These are phyloP conservation scores for Steromphala cineraria DNA, from an alignment of 2,888 invertebrate genomes.

Conservation along the genomic window DNA sequence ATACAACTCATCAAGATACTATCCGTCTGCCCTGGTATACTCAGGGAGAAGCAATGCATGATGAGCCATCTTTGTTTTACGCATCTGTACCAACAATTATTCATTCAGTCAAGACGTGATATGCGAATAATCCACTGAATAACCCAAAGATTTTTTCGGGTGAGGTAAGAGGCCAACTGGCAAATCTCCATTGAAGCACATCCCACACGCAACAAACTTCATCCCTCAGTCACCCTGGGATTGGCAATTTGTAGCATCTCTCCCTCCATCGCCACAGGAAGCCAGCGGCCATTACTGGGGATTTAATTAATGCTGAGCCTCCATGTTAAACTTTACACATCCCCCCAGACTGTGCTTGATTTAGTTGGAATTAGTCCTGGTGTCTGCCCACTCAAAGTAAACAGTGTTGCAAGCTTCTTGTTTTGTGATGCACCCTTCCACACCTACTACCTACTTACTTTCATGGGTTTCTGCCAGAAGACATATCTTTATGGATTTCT, in stretches of 20 bases:
- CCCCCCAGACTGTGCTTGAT: not conserved
- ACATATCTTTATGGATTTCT: too few relatives aligned
- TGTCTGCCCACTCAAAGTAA: not conserved
- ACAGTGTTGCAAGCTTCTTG: not conserved
- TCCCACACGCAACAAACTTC: constrained; percentile 1
- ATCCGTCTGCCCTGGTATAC: too few relatives aligned
- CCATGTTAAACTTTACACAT: not conserved
- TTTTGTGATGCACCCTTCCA: not conserved
- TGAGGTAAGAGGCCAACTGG: not conserved
- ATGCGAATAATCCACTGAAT: too few relatives aligned
- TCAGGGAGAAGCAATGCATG: too few relatives aligned
- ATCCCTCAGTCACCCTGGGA: not conserved
- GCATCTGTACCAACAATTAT: too few relatives aligned
- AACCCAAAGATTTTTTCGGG: too few relatives aligned
- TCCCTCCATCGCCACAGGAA: not conserved
- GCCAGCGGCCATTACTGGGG: not conserved
- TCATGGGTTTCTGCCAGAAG: too few relatives aligned
- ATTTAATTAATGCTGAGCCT: constrained; percentile 2
- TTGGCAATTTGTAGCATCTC: not conserved
- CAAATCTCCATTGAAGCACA: not conserved
- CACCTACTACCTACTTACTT: too few relatives aligned
- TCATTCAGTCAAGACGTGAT: too few relatives aligned
- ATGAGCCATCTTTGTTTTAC: too few relatives aligned
- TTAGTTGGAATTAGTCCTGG: not conserved
- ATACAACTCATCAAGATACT: too few relatives aligned